Percentiles rank a stretch among this genome's conserved stretches.
phyloP scores from a whole-genome alignment of 2,797 vertebrate genomes.

The Betta splendens region DNA sequence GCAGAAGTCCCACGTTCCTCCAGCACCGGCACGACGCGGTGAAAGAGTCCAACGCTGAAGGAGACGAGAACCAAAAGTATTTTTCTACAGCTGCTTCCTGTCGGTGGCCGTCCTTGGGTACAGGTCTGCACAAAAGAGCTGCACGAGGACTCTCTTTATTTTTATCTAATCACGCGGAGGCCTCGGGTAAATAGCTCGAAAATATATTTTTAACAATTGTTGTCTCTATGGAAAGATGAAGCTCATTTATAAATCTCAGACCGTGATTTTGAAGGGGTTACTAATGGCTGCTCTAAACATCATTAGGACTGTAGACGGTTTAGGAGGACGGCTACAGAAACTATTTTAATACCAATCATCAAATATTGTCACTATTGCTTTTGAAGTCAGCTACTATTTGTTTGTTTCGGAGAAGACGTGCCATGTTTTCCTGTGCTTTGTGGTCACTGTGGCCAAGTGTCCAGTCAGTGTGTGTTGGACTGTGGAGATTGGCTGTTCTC shows the following conservation, averaged over 20 bases:
- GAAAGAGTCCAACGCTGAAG: conserved; percentile 29
- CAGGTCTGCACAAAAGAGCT: conserved; percentile 45
- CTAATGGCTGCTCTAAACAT: conserved; percentile 44
- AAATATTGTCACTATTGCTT: conserved; percentile 70
- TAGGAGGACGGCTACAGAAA: conserved; percentile 41
- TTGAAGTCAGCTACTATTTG: conserved; percentile 74
- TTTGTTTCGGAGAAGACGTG: conserved; percentile 70
- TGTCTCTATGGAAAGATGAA: conserved; percentile 58
- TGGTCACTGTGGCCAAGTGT: conserved; percentile 78
- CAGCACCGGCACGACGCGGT: conserved; percentile 20
- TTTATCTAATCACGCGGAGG: conserved; percentile 51
- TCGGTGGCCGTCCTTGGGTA: conserved; percentile 49
- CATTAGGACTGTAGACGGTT: conserved; percentile 49
- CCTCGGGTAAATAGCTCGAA: conserved; percentile 59
- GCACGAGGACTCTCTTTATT: conserved; percentile 50
- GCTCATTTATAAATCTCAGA: conserved; percentile 56
- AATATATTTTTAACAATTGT: conserved; percentile 77
- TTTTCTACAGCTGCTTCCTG: conserved; percentile 80
- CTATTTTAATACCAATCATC: conserved; percentile 77
- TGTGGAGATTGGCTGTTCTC: conserved; percentile 78
- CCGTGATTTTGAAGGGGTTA: conserved; percentile 61
- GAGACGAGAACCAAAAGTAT: conserved; percentile 60
- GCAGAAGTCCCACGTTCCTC: conserved; percentile 26
- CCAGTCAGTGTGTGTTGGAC: conserved; percentile 79
- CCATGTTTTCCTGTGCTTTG: conserved; percentile 84